phyloP scores from a whole-genome alignment of 2,888 invertebrate species.

The Callimorpha dominula region DNA sequence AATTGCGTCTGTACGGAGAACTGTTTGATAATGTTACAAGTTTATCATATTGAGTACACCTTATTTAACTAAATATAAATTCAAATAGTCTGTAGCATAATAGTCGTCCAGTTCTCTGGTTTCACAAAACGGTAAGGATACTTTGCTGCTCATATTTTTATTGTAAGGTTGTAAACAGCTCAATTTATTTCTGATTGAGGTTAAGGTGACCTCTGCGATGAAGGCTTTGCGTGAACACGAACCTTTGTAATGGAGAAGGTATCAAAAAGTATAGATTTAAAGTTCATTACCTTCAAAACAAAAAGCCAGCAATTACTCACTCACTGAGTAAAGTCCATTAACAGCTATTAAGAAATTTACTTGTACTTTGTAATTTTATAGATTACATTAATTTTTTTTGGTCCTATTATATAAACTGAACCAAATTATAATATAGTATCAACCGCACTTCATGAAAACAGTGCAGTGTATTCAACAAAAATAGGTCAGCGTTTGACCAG shows the following conservation, averaged over 20 bases:
- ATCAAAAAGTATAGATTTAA: not conserved
- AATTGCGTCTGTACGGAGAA: not conserved
- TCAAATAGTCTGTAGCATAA: not conserved
- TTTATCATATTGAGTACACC: not conserved
- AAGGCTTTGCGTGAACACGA: not conserved
- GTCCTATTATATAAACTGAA: not conserved
- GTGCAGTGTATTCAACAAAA: not conserved
- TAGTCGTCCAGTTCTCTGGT: not conserved
- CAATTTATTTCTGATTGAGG: constrained; percentile 4
- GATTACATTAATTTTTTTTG: too few relatives aligned
- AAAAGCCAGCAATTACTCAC: too few relatives aligned
- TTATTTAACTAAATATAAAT: too few relatives aligned
- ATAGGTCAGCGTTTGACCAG: constrained; percentile 20
- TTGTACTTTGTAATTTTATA: too few relatives aligned
- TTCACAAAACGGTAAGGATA: not conserved
- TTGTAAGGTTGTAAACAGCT: not conserved
- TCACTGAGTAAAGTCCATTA: not conserved
- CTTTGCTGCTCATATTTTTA: not conserved
- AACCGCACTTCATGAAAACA: not conserved
- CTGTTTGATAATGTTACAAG: not conserved
- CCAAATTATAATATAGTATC: not conserved
- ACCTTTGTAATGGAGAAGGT: not conserved
- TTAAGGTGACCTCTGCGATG: constrained; percentile 3
- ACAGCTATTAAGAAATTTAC: not conserved
- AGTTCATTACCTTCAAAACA: not conserved